A percentile compares a stretch with the other conserved stretches of the same genome.
Conservation (phyloP, 2,113 vertebrate genomes). For the Podarcis cretensis region DNA sequence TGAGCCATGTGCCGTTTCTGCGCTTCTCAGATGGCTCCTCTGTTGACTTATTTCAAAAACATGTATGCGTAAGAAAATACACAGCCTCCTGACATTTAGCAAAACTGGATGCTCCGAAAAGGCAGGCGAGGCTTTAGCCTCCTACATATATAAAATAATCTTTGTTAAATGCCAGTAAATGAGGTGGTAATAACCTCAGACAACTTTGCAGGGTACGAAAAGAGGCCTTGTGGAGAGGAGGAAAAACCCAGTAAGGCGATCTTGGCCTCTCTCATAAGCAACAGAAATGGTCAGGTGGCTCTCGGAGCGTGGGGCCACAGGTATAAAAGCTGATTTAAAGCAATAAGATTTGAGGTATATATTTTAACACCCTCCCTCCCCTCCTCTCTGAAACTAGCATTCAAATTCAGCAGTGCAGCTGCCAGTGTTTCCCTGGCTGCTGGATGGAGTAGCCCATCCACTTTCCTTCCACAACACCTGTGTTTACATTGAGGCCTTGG, state of each 20-base stretch:
- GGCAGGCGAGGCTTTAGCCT: conserved; percentile 12
- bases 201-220: conserved; percentile 15
- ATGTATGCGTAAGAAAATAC: not conserved
- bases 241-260: not conserved
- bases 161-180: conserved; percentile 41
- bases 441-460: conserved; percentile 68
- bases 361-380: not conserved
- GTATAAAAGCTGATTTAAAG: not conserved
- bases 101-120: conserved; percentile 31
- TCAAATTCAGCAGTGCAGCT: conserved; percentile 53
- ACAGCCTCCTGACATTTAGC: conserved; percentile 5
- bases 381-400: not conserved
- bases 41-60: not conserved
- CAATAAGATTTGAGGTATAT: not conserved
- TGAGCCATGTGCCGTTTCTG: not conserved
- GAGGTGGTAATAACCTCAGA: conserved; percentile 42
- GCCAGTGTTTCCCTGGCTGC: conserved; percentile 74
- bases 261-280: not conserved
- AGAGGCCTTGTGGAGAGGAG: not conserved
- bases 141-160: conserved; percentile 32
- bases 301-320: not conserved
- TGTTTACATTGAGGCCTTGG: conserved; percentile 86
- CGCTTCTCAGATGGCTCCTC: not conserved
- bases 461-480: conserved; percentile 81
- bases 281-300: not conserved